A percentile compares a stretch with the other conserved stretches of the same genome.
Evolutionary conservation across 1,140 invertebrate species (phyloP).

Genomic region (Neocloeon triangulifer): DNA sequence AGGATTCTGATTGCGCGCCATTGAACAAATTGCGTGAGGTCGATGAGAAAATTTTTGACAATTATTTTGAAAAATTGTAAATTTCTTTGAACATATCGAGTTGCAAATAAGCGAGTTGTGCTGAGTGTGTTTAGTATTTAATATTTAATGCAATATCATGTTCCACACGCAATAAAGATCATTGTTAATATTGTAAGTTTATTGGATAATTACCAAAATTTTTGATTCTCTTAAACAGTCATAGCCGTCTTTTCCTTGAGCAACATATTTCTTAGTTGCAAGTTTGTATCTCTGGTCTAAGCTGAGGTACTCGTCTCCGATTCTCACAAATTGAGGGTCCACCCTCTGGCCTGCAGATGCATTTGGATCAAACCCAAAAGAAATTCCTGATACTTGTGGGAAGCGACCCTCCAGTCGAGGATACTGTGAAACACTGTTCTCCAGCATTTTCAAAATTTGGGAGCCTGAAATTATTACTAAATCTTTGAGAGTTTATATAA

Average conservation of each 20-base stretch:
- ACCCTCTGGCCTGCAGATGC: slow-evolving; percentile 44
- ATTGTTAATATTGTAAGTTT: too few species aligned
- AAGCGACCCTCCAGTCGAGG: slow-evolving; percentile 63
- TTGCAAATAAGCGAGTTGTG: too few species aligned
- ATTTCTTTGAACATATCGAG: too few species aligned
- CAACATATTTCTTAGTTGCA: slow-evolving; percentile 60
- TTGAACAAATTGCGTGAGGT: too few species aligned
- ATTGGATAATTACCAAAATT: slow-evolving; percentile 35
- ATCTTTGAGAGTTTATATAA: too few species aligned
- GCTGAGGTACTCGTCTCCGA: slow-evolving; percentile 64
- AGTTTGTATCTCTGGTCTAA: slow-evolving; percentile 47
- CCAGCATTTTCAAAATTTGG: slow-evolving; percentile 44
- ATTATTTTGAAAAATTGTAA: too few species aligned
- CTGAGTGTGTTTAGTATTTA: too few species aligned
- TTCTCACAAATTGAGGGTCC: slow-evolving; percentile 42
- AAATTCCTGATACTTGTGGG: slow-evolving; percentile 57
- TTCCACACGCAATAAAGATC: too few species aligned
- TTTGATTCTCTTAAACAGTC: slow-evolving; percentile 46
- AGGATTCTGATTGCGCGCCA: too few species aligned
- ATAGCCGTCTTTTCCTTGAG: slow-evolving; percentile 65
- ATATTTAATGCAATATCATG: too few species aligned
- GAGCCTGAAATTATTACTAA: slow-evolving; percentile 35
- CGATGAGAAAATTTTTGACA: too few species aligned
- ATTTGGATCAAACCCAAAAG: slow-evolving; percentile 63
- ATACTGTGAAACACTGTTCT: slow-evolving; percentile 56